Percentiles rank a stretch among this genome's conserved stretches.
Conservation (phyloP, 2,113 vertebrate genomes). For the Chloroceryle aenea region DNA sequence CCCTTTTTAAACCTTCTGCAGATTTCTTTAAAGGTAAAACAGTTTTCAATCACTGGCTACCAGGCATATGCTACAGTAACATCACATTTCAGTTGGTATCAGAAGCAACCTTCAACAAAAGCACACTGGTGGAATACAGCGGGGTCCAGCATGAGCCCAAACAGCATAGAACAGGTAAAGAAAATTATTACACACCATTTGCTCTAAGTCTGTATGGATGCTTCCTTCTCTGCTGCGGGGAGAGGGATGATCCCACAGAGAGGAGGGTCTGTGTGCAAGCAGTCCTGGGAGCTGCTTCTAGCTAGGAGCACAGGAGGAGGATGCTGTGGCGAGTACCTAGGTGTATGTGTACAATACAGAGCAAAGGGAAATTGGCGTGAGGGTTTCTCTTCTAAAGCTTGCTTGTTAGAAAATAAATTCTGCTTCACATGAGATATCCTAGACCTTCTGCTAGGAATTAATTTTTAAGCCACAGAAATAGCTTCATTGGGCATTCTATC, state of each 20-base stretch:
- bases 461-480: not conserved
- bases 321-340: not conserved
- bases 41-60: constrained; percentile 95
- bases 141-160: constrained; percentile 85
- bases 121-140: constrained; percentile 82
- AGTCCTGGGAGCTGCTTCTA: not conserved
- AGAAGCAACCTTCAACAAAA: constrained; percentile 89
- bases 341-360: not conserved
- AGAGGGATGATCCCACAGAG: not conserved
- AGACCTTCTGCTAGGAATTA: not conserved
- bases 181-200: not conserved
- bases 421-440: not conserved
- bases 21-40: constrained; percentile 94
- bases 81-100: constrained; percentile 95
- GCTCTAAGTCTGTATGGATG: not conserved
- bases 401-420: not conserved
- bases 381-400: not conserved
- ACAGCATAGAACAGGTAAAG: constrained; percentile 89
- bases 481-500: not conserved
- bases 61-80: constrained; percentile 92
- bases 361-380: not conserved
- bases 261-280: not conserved
- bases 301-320: not conserved
- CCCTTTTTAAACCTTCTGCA: constrained; percentile 57
- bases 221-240: not conserved